These are phyloP conservation scores for Hemiscyllium ocellatum DNA, from an alignment of 2,113 vertebrate species.

Conservation along the genomic window DNA sequence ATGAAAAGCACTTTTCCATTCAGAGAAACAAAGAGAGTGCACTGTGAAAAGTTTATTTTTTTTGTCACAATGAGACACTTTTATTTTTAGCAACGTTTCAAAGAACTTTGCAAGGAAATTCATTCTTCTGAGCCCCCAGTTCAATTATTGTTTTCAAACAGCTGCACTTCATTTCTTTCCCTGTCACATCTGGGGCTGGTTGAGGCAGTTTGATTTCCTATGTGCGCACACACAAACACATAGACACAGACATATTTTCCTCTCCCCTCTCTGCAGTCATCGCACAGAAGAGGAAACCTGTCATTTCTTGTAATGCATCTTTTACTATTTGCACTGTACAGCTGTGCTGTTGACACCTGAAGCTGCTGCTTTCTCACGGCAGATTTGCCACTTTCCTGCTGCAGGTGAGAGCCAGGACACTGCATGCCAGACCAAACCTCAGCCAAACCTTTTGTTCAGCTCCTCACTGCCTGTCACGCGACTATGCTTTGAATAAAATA, in stretches of 20 bases:
- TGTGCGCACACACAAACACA: not conserved
- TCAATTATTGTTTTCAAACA: slow-evolving; percentile 21
- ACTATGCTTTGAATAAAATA: not conserved
- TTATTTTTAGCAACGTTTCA: slow-evolving; percentile 20
- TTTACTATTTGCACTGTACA: not conserved
- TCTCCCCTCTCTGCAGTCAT: not conserved
- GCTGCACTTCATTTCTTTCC: slow-evolving; percentile 15
- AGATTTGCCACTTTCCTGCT: not conserved
- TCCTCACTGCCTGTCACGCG: not conserved
- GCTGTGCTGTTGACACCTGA: slow-evolving; percentile 2
- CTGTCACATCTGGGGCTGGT: not conserved
- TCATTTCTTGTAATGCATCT: not conserved
- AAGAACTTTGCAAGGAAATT: slow-evolving; percentile 28
- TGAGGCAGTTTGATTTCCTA: not conserved
- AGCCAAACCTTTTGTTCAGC: not conserved
- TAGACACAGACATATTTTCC: not conserved
- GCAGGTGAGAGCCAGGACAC: not conserved
- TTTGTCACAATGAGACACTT: not conserved
- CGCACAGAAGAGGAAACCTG: slow-evolving; percentile 25
- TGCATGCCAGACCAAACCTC: not conserved
- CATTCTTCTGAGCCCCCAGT: not conserved
- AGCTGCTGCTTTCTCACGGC: not conserved
- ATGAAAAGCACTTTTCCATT: not conserved
- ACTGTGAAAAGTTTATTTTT: slow-evolving; percentile 13
- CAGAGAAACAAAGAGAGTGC: slow-evolving; percentile 11